Evolutionary conservation across 2,797 vertebrate species (phyloP).

Genomic region (Danio kyathit): DNA sequence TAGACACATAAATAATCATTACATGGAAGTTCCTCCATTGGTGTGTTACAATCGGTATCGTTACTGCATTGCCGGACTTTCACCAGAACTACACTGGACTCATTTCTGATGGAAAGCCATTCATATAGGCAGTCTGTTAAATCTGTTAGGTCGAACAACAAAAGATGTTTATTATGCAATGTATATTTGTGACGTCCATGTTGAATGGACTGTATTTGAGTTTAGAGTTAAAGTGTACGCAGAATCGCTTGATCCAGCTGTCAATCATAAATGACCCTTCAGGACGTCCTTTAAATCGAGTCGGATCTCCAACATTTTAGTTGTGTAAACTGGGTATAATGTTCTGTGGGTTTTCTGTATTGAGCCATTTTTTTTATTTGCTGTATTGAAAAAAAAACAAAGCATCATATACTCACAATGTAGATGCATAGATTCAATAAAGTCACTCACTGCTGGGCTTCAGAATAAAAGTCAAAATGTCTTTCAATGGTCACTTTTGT

Average conservation of each 20-base stretch:
- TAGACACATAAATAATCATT: neutral
- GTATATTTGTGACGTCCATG: slow-evolving; percentile 23
- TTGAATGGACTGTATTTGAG: slow-evolving; percentile 14
- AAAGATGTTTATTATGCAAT: slow-evolving; percentile 21
- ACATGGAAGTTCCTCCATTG: neutral
- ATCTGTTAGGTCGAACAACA: neutral
- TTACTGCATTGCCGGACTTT: slow-evolving; percentile 16
- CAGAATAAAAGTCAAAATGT: slow-evolving; percentile 38
- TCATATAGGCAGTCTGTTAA: neutral
- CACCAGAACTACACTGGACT: slow-evolving; percentile 9
- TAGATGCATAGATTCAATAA: slow-evolving; percentile 15
- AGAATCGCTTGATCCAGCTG: neutral
- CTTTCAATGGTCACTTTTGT: neutral
- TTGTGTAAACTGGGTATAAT: neutral
- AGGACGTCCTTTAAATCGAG: neutral
- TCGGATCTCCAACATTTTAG: slow-evolving; percentile 2
- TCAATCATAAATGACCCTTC: neutral
- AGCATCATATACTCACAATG: slow-evolving; percentile 6
- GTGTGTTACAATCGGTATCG: slow-evolving; percentile 12
- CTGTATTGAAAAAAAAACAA: neutral
- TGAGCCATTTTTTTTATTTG: slow-evolving; percentile 26
- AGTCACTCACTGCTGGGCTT: slow-evolving; percentile 32
- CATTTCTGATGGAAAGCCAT: slow-evolving; percentile 4
- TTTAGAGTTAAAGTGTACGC: neutral
- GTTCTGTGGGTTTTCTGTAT: slow-evolving; percentile 36